Evolutionary conservation across 53 echinoderm and acorn worm species (phyloP), one percentile per base, ranked within the genome.

Genomic region (Hippasteria phrygiana): DNA sequence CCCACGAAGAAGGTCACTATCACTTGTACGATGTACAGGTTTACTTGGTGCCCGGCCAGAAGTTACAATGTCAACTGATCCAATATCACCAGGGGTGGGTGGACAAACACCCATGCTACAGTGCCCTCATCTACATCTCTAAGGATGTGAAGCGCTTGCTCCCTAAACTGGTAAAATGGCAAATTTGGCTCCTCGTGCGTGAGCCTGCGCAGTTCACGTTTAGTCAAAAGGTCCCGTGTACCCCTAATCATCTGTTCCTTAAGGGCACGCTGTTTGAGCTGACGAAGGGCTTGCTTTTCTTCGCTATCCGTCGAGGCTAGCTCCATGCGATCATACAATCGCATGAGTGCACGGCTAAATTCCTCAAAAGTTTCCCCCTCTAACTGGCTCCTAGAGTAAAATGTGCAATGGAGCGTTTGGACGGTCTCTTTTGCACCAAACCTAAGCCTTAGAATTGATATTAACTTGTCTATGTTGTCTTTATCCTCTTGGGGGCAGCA

Each of bases 321-420:
- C 22, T 77, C 77, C 77, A 77, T 77, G 18, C 55, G 77, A 5
- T 77, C 77, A 33, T 55, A 54, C 29, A 77, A 28, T 31, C 75
- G 46, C 47, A 77, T 55, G 34, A 77, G 77, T 13, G 8, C 55
- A 4, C 76, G 50, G 32, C 50, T 76, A 48, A 28, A 76, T 3
- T 76, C 77, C 3, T 51, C 77, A 5, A 77, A n/a, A 18, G 22
- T 53, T 35, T 77, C 77, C 2, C 37, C 77, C 24, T 77, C 77
- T 2, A 53, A 16, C 2, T 77, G 77, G 17, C 0, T 1, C 3
- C 77, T 51, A 13, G 55, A 54, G 37, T 77, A 77, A 14, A 77
- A 77, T 34, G 55, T 17, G 17, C 77, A 20, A 35, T 77, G 51
- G 14, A 55, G 37, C 0, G 77, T 54, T 33, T 77, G 77, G 1